A percentile compares a stretch with the other conserved stretches of the same genome.
These are phyloP conservation scores for Leptinotarsa lineolata DNA, from an alignment of 1,140 invertebrate genomes.

Conservation along the genomic window DNA sequence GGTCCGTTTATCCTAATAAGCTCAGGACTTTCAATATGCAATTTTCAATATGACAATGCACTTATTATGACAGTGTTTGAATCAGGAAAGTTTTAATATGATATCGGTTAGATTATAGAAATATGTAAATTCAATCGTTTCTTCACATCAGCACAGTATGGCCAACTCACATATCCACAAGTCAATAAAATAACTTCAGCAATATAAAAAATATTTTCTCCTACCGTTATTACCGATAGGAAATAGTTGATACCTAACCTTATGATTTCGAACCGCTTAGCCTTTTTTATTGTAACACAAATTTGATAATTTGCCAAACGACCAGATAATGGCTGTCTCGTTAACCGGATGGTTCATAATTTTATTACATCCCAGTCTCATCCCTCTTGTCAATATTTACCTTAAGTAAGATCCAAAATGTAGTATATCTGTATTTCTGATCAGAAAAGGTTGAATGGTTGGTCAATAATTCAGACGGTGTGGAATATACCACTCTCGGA, in stretches of 20 bases:
- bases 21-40: too few species aligned
- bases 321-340: slow-evolving; percentile 1
- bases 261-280: neutral
- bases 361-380: slow-evolving; percentile 6
- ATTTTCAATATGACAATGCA: too few species aligned
- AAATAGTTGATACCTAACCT: neutral
- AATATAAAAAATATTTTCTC: slow-evolving; percentile 9
- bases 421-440: slow-evolving; percentile 23
- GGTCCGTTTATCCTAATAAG: too few species aligned
- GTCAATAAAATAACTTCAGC: neutral
- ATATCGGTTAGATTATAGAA: too few species aligned
- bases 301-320: neutral
- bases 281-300: slow-evolving; percentile 1
- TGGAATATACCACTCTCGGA: slow-evolving; percentile 20
- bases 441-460: slow-evolving; percentile 9
- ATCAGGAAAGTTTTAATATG: too few species aligned
- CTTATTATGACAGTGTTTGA: too few species aligned
- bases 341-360: slow-evolving; percentile 14
- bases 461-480: slow-evolving; percentile 18
- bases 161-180: too few species aligned
- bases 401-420: slow-evolving; percentile 18
- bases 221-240: neutral
- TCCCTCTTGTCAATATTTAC: slow-evolving; percentile 25
- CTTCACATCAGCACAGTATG: too few species aligned
- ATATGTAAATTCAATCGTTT: too few species aligned